A percentile compares a stretch with the other conserved stretches of the same genome.
Evolutionary conservation across 2,113 vertebrate species (phyloP).

Genomic region (Willisornis vidua): DNA sequence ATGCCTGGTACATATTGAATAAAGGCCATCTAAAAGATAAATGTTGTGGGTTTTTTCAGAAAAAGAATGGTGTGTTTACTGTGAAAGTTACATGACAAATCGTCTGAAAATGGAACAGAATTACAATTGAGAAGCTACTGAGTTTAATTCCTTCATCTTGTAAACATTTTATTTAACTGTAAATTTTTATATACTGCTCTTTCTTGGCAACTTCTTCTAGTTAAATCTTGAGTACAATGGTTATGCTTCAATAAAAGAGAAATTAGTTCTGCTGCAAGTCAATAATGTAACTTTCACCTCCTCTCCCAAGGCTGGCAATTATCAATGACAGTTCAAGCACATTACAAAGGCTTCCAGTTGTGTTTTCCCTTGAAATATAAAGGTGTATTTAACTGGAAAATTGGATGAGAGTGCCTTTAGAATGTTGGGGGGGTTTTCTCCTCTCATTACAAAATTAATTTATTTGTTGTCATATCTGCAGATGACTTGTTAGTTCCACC

Average conservation of each 20-base stretch:
- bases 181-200: background rate
- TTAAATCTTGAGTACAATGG: background rate
- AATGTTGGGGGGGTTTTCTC: background rate
- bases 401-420: background rate
- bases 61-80: background rate
- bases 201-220: background rate
- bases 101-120: background rate
- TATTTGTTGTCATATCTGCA: conserved; percentile 42
- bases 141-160: background rate
- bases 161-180: background rate
- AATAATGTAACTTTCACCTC: background rate
- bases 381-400: background rate
- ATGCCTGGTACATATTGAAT: background rate
- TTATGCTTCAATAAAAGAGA: conserved; percentile 33
- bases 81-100: background rate
- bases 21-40: background rate
- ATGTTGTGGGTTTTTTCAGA: background rate
- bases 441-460: background rate
- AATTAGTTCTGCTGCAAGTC: background rate
- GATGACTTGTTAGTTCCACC: conserved; percentile 87
- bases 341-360: background rate
- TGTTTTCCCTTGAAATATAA: background rate
- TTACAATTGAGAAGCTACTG: background rate
- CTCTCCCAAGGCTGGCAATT: background rate
- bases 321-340: background rate